Evolutionary conservation across 2,888 invertebrate species (phyloP), one percentile per base, ranked within the genome.

Genomic region (Tholera decimalis): DNA sequence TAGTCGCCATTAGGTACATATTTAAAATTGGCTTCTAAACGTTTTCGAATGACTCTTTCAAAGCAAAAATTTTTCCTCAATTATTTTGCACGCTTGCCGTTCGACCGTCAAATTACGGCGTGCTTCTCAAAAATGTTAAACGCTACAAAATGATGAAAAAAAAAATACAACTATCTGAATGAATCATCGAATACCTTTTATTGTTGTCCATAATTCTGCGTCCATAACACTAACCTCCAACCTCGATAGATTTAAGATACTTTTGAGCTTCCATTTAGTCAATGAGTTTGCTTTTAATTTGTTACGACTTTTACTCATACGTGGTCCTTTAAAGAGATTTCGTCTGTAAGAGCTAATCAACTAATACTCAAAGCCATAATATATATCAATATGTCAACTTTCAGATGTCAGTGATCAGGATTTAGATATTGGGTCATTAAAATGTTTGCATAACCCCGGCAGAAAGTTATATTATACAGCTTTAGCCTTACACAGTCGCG

Each of bases 131-230:
- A 77, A 77, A 54, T 20, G 7, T 65, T 72, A 49, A 66, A 57
- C 26, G 50, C 18, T 35, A 18, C 47, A 71, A 62, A 59, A 67
- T 44, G 35, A 46, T 20, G 22, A 49, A 35, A 24, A 44, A 35
- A 24, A 44, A 24, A 58, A 55, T 5, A 2, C 22, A 46, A 47
- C 28, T 67, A 35, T 62, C 9, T 22, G 56, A 53, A 37, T 77
- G 77, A 79, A 43, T 76, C 80, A 78, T 62, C 58, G 67, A 72
- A 61, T 57, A 55, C 13, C 53, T 78, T 67, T 67, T 72, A 41
- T 53, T 61, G 61, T 49, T 41, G 39, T 35, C 68, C 67, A 67
- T 41, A 55, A 30, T 56, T 55, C 60, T 51, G 46, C 49, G 62
- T 76, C 61, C 72, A 77, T 72, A 54, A 77, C 56, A 59, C 44